These are phyloP conservation scores for Drosophila arizonae DNA, from an alignment of 1,140 invertebrate species.

Conservation along the genomic window DNA sequence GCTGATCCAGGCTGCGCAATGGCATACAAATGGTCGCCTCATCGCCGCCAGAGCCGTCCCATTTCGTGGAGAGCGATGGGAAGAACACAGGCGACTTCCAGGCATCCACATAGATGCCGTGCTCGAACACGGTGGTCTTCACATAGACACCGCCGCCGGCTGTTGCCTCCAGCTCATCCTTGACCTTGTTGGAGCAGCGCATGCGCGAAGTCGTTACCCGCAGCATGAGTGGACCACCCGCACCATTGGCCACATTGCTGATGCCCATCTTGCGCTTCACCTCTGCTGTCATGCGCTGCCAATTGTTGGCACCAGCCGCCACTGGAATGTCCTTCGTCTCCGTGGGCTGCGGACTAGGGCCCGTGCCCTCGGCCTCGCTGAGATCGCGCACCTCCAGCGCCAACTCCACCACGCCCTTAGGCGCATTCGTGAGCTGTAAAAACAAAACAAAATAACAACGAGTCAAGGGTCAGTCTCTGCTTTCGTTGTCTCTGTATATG, in stretches of 20 bases:
- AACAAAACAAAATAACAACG: neutral
- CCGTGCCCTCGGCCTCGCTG: conserved; percentile 22
- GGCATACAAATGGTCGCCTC: conserved; percentile 79
- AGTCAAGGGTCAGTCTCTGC: conserved; percentile 13
- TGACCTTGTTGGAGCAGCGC: conserved; percentile 81
- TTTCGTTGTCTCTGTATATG: conserved; percentile 13
- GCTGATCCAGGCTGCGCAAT: conserved; percentile 54
- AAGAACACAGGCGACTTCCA: conserved; percentile 90
- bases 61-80: conserved; percentile 87
- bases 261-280: conserved; percentile 77
- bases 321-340: conserved; percentile 9
- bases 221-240: conserved; percentile 46
- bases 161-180: conserved; percentile 76
- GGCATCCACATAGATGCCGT: conserved; percentile 87
- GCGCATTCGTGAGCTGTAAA: conserved; percentile 63
- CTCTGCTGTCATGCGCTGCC: conserved; percentile 71
- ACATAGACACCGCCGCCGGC: conserved; percentile 85
- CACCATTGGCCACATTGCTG: conserved; percentile 50
- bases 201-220: conserved; percentile 73
- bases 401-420: conserved; percentile 74
- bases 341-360: neutral
- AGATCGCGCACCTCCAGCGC: conserved; percentile 72
- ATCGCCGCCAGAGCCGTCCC: conserved; percentile 83
- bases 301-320: conserved; percentile 48
- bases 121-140: conserved; percentile 89